phyloP scores from a whole-genome alignment of 2,888 invertebrate species.

The Myopa tessellatipennis region DNA sequence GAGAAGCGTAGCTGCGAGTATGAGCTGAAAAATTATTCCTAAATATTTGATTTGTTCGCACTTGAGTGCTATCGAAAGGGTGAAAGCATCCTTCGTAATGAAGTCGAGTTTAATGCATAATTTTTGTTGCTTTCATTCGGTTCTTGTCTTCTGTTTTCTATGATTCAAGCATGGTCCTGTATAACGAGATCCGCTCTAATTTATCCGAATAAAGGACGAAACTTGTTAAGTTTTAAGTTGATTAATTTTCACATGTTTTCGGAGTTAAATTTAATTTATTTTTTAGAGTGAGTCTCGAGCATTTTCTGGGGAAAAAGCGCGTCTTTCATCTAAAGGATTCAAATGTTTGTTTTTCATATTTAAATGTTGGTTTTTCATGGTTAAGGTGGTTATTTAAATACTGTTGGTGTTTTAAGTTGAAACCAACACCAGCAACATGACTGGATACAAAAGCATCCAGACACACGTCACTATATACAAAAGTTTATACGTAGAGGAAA shows the following conservation, averaged over 20 bases:
- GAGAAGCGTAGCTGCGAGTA: constrained; percentile 10
- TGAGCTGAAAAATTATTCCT: constrained; percentile 26
- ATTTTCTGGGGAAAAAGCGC: no score
- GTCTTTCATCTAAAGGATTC: no score
- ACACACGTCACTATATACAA: no score
- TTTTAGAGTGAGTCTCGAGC: not conserved
- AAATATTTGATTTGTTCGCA: constrained; percentile 34
- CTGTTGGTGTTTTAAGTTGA: no score
- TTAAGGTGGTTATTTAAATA: no score
- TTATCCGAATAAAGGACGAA: not conserved
- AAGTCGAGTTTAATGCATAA: not conserved
- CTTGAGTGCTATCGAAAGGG: constrained; percentile 36
- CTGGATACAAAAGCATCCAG: no score
- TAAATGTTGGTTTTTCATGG: no score
- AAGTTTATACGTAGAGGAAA: not conserved
- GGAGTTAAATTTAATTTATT: not conserved
- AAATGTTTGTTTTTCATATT: no score
- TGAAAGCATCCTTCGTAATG: not conserved
- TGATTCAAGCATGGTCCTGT: not conserved
- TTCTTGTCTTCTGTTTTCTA: no score
- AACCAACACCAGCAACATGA: no score
- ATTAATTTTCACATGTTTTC: not conserved
- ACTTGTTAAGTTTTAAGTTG: not conserved
- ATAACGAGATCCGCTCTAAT: not conserved
- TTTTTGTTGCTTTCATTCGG: not conserved